Evolutionary conservation across 2,113 vertebrate genomes (phyloP).

Genomic region (Camelus dromedarius): DNA sequence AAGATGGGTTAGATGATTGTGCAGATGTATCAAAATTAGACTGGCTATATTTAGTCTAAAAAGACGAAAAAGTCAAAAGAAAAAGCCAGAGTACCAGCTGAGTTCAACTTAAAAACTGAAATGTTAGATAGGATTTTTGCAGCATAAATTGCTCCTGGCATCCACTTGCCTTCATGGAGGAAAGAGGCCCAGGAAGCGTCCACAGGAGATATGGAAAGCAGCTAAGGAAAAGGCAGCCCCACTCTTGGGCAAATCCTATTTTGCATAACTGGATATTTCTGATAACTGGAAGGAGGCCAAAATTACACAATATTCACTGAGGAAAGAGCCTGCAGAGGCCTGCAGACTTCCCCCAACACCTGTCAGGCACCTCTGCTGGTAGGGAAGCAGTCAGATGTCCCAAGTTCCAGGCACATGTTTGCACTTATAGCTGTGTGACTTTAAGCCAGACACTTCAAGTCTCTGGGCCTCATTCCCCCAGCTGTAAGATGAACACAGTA

Average conservation of each 20-base stretch:
- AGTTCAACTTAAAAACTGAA: slow-evolving; percentile 24
- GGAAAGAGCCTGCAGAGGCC: slow-evolving; percentile 37
- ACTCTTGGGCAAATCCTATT: background rate
- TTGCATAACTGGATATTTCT: slow-evolving; percentile 43
- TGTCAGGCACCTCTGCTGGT: background rate
- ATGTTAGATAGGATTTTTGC: background rate
- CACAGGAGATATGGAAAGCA: background rate
- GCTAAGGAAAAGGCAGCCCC: background rate
- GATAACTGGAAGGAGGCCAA: background rate
- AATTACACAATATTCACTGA: slow-evolving; percentile 30
- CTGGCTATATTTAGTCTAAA: slow-evolving; percentile 20
- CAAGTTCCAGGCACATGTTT: background rate
- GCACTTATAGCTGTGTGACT: background rate
- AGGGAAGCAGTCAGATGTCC: background rate
- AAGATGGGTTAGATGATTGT: background rate
- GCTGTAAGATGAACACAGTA: background rate
- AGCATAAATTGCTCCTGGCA: background rate
- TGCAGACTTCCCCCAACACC: background rate
- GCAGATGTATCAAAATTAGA: background rate
- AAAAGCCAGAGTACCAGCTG: background rate
- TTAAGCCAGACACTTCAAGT: background rate
- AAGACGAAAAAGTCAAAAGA: background rate
- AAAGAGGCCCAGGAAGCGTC: background rate
- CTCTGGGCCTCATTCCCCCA: slow-evolving; percentile 7
- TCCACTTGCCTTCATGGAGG: background rate